A percentile compares a stretch with the other conserved stretches of the same genome.
phyloP scores from a whole-genome alignment of 2,888 invertebrate genomes.

The Hermodice carunculata region DNA sequence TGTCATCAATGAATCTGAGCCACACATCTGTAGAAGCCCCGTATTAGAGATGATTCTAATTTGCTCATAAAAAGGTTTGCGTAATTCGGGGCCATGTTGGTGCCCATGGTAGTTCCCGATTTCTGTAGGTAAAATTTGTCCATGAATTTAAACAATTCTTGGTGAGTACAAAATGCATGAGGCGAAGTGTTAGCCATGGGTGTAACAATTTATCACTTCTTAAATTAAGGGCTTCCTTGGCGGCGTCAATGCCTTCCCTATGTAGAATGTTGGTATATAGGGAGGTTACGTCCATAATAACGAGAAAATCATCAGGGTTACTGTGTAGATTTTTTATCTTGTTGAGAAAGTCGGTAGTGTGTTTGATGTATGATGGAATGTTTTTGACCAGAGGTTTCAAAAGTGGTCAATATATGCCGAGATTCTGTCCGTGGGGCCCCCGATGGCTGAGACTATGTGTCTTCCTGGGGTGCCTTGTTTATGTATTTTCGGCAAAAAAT shows the following conservation, averaged over 20 bases:
- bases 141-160: neutral
- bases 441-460: neutral
- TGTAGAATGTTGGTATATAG: slow-evolving; percentile 1
- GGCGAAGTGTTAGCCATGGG: too few species aligned
- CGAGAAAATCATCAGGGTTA: neutral
- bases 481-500: slow-evolving; percentile 1
- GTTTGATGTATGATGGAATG: neutral
- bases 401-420: neutral
- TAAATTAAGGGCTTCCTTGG: neutral
- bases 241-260: neutral
- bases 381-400: neutral
- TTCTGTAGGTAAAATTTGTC: neutral
- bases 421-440: neutral
- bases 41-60: neutral
- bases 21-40: neutral
- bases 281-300: neutral
- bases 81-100: neutral
- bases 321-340: neutral
- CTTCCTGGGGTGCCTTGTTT: neutral
- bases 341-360: neutral
- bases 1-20: slow-evolving; percentile 1
- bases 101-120: neutral
- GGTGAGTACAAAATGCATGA: neutral
- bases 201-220: too few species aligned
- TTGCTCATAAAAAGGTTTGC: neutral